Evolutionary conservation across 2,797 vertebrate species (phyloP).

Genomic region (Odontamblyopus lacepedii): DNA sequence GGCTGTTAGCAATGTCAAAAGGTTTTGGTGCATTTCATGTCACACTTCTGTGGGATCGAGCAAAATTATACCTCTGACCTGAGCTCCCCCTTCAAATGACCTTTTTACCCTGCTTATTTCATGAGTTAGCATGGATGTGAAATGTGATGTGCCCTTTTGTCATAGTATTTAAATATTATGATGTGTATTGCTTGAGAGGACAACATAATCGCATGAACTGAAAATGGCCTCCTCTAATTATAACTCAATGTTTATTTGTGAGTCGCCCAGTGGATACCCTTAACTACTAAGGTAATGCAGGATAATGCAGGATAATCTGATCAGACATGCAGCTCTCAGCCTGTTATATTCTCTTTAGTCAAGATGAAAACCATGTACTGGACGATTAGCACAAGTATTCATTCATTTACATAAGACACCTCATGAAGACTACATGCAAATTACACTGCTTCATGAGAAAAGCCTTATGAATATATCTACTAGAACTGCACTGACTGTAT

Average conservation of each 20-base stretch:
- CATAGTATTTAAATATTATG: not conserved
- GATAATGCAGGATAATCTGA: not conserved
- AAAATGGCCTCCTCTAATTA: not conserved
- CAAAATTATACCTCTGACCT: constrained; percentile 5
- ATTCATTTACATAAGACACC: not conserved
- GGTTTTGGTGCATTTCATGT: constrained; percentile 16
- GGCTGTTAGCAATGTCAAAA: constrained; percentile 37
- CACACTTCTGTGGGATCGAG: constrained; percentile 17
- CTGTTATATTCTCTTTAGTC: not conserved
- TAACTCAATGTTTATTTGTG: not conserved
- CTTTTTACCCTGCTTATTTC: constrained; percentile 4
- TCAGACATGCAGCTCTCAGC: not conserved
- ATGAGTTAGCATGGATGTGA: not conserved
- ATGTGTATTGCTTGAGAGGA: not conserved
- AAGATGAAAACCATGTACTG: not conserved
- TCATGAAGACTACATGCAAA: not conserved
- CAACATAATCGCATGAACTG: not conserved
- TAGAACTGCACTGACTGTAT: not conserved
- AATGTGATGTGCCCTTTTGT: not conserved
- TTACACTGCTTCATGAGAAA: not conserved
- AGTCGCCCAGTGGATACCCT: not conserved
- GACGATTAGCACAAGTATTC: not conserved
- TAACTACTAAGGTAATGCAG: not conserved
- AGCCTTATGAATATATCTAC: not conserved
- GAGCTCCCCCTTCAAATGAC: constrained; percentile 10